Percentiles rank a stretch among this genome's conserved stretches.
These are phyloP conservation scores for Camptogramma bilineatum DNA, from an alignment of 2,888 invertebrate species.

Conservation along the genomic window DNA sequence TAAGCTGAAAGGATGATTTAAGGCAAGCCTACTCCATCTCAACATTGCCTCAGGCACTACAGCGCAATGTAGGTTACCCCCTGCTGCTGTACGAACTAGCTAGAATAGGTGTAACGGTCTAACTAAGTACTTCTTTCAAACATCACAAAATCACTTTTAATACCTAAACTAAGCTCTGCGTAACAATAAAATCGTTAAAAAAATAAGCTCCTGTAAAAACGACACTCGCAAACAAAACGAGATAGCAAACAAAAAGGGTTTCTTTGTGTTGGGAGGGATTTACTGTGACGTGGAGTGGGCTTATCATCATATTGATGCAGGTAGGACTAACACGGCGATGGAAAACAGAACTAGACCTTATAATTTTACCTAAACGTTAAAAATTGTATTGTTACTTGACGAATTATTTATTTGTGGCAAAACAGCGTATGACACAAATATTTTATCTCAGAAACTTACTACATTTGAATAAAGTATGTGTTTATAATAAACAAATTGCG, in stretches of 20 bases:
- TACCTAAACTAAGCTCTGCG: background rate
- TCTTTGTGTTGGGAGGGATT: constrained; percentile 63
- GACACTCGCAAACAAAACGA: constrained; percentile 31
- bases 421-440: too few relatives aligned
- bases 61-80: too few relatives aligned
- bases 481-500: too few relatives aligned
- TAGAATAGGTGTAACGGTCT: too few relatives aligned
- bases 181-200: constrained; percentile 9
- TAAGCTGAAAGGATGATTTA: too few relatives aligned
- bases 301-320: constrained; percentile 67
- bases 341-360: background rate
- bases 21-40: too few relatives aligned
- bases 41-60: too few relatives aligned
- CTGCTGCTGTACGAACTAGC: too few relatives aligned
- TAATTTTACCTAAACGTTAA: background rate
- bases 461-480: too few relatives aligned
- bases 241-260: constrained; percentile 60
- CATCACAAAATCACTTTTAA: background rate
- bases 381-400: background rate
- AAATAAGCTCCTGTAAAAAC: constrained; percentile 36
- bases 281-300: constrained; percentile 65
- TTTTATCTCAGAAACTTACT: too few relatives aligned
- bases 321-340: constrained; percentile 44
- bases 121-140: too few relatives aligned
- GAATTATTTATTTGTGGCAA: too few relatives aligned